phyloP scores from a whole-genome alignment of 2,797 vertebrate genomes.

The Siniperca obscura region DNA sequence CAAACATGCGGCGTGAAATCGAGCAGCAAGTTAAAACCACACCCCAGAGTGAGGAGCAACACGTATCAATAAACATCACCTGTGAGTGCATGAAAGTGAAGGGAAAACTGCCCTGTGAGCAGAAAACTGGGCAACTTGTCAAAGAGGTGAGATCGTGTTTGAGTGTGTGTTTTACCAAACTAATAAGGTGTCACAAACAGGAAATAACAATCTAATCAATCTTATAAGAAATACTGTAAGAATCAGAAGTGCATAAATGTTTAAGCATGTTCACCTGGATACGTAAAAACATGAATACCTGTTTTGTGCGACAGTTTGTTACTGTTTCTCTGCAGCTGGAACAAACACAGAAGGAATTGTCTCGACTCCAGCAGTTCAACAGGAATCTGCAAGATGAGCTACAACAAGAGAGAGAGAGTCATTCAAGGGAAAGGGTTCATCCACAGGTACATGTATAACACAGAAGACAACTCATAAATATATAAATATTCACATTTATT shows the following conservation, averaged over 20 bases:
- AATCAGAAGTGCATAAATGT: neutral
- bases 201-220: neutral
- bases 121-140: slow-evolving; percentile 85
- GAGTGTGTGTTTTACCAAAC: neutral
- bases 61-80: slow-evolving; percentile 73
- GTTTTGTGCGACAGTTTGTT: neutral
- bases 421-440: slow-evolving; percentile 30
- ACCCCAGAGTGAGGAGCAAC: slow-evolving; percentile 84
- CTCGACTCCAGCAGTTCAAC: slow-evolving; percentile 89
- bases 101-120: slow-evolving; percentile 63
- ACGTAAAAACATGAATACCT: neutral
- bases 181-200: neutral
- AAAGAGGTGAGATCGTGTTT: slow-evolving; percentile 87
- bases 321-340: slow-evolving; percentile 84
- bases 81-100: slow-evolving; percentile 67
- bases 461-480: neutral
- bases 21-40: slow-evolving; percentile 85
- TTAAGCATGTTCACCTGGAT: neutral
- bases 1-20: slow-evolving; percentile 78
- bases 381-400: slow-evolving; percentile 87
- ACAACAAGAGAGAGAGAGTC: slow-evolving; percentile 50
- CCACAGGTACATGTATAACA: slow-evolving; percentile 63
- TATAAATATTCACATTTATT: neutral
- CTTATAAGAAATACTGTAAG: neutral
- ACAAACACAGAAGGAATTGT: slow-evolving; percentile 89